Conservation (phyloP, 2,797 vertebrate genomes). For the Ctenopoma kingsleyae region DNA sequence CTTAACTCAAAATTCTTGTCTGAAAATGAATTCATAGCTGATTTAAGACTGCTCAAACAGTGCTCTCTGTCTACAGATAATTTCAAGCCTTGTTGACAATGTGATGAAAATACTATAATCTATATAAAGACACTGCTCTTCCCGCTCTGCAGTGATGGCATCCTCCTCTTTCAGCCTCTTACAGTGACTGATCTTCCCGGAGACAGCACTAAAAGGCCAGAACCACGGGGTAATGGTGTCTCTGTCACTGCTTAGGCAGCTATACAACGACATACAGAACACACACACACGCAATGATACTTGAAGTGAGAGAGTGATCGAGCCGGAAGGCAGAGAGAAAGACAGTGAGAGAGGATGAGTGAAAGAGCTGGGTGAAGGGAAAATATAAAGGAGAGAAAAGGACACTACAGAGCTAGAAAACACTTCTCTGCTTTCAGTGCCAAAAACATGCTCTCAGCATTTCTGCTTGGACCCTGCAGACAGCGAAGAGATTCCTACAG, state of each 20-base stretch:
- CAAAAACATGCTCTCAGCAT: slow-evolving; percentile 19
- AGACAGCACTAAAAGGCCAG: slow-evolving; percentile 73
- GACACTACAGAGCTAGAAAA: slow-evolving; percentile 11
- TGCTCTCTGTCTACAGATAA: neutral
- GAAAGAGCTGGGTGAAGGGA: slow-evolving; percentile 24
- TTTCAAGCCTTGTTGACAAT: neutral
- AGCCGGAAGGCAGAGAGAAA: slow-evolving; percentile 27
- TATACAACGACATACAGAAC: slow-evolving; percentile 50
- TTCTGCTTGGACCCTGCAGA: slow-evolving; percentile 21
- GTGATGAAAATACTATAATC: slow-evolving; percentile 13
- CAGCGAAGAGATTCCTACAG: slow-evolving; percentile 7
- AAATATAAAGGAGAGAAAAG: slow-evolving; percentile 9
- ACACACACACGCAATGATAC: slow-evolving; percentile 18
- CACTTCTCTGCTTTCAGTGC: slow-evolving; percentile 14
- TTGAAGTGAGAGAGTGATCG: slow-evolving; percentile 23
- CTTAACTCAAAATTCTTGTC: no score
- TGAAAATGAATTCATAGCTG: no score
- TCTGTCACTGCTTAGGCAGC: slow-evolving; percentile 63
- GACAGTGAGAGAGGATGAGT: neutral
- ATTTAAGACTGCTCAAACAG: neutral
- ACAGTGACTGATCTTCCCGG: slow-evolving; percentile 67
- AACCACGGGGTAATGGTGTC: slow-evolving; percentile 45
- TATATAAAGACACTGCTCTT: slow-evolving; percentile 9
- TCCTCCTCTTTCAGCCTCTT: slow-evolving; percentile 32
- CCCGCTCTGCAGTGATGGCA: slow-evolving; percentile 34